Evolutionary conservation across 2,888 invertebrate species (phyloP).

Genomic region (Proisotoma minuta): DNA sequence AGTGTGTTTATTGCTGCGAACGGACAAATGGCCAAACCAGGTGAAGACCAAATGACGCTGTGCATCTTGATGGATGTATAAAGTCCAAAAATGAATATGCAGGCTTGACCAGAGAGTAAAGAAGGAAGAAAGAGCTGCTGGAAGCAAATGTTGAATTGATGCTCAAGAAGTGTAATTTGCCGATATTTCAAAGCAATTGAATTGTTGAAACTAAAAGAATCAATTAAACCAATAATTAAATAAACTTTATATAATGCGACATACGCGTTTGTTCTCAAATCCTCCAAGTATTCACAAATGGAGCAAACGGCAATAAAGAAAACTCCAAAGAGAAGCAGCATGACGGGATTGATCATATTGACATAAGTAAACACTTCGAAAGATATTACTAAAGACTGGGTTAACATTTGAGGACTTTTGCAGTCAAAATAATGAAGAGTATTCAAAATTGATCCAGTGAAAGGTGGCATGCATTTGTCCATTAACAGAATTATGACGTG

Average conservation of each 20-base stretch:
- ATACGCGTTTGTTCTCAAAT: not conserved
- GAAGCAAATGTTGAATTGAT: not conserved
- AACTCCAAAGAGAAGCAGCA: not conserved
- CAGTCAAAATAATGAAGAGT: not conserved
- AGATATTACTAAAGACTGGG: not conserved
- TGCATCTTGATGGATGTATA: not conserved
- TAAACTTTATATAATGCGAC: not conserved
- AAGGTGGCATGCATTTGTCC: not conserved
- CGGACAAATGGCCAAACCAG: not conserved
- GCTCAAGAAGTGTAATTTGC: not conserved
- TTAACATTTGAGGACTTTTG: not conserved
- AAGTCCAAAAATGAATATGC: not conserved
- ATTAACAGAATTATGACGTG: not conserved
- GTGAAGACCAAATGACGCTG: not conserved
- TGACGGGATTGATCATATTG: not conserved
- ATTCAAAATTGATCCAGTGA: not conserved
- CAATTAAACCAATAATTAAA: not conserved
- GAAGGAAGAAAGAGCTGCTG: not conserved
- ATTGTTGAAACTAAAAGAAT: not conserved
- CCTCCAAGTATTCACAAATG: not conserved
- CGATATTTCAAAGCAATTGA: not conserved
- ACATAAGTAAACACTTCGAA: not conserved
- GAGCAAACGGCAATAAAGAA: not conserved
- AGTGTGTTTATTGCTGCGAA: not conserved
- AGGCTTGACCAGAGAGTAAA: not conserved